Conservation (phyloP, 2,888 invertebrate genomes). For the Rugalucina vietnamica region DNA sequence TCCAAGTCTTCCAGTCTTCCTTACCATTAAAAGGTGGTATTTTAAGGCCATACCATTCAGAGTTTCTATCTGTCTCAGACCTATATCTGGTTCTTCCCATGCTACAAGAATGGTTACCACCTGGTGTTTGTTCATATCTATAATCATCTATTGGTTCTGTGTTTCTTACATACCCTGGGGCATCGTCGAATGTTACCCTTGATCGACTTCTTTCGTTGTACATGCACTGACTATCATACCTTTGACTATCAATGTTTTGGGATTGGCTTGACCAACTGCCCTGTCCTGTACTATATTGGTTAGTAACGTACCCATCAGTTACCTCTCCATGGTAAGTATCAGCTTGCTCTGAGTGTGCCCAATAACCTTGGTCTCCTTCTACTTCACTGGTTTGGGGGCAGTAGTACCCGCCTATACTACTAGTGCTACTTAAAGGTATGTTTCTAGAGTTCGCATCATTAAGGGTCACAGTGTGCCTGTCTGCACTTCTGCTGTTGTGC, state of each 20-base stretch:
- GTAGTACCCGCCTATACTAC: background rate
- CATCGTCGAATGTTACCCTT: background rate
- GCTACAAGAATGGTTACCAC: background rate
- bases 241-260: background rate
- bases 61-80: too few relatives aligned
- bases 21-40: slow-evolving; percentile 41
- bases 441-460: background rate
- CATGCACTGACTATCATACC: background rate
- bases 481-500: background rate
- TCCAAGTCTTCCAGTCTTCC: slow-evolving; percentile 54
- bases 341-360: background rate
- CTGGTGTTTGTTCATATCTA: too few relatives aligned
- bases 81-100: background rate
- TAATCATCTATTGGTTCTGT: too few relatives aligned
- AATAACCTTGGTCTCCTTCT: too few relatives aligned
- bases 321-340: background rate
- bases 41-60: slow-evolving; percentile 2
- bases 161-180: background rate
- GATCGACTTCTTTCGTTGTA: background rate
- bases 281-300: background rate
- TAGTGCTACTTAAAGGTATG: background rate
- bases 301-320: background rate
- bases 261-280: background rate
- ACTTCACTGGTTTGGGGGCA: too few relatives aligned
- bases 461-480: background rate